These are phyloP conservation scores for Zaprionus ghesquierei DNA, from an alignment of 1,140 invertebrate genomes.

Conservation along the genomic window DNA sequence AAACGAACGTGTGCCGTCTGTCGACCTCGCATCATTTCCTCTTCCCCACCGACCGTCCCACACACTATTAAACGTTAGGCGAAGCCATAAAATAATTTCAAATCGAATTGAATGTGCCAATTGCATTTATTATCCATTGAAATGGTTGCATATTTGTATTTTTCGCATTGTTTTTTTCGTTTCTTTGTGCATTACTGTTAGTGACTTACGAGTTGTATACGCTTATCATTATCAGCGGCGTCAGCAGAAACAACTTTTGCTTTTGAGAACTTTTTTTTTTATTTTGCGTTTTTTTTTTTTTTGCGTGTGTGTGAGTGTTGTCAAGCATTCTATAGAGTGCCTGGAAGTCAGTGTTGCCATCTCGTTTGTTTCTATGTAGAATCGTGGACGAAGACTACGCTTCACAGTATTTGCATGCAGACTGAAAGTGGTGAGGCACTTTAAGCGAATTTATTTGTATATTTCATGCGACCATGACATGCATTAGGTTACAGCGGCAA, in stretches of 20 bases:
- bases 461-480: conserved; percentile 1
- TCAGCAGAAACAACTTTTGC: conserved; percentile 48
- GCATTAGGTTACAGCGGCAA: not conserved
- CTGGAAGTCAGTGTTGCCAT: conserved; percentile 30
- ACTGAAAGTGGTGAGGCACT: not conserved
- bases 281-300: not conserved
- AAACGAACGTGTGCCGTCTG: conserved; percentile 34
- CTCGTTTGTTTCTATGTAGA: conserved; percentile 25
- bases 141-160: conserved; percentile 1
- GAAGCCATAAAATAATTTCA: conserved; percentile 42
- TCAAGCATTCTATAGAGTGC: conserved; percentile 16
- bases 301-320: not conserved
- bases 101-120: conserved; percentile 25
- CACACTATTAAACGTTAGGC: conserved; percentile 5
- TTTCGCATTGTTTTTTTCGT: conserved; percentile 11
- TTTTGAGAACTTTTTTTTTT: conserved; percentile 35
- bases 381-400: not conserved
- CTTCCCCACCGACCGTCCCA: conserved; percentile 10
- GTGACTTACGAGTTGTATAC: conserved; percentile 21
- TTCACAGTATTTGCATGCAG: not conserved
- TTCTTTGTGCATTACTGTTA: conserved; percentile 15
- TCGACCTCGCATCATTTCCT: conserved; percentile 34
- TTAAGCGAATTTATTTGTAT: conserved; percentile 8
- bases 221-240: conserved; percentile 49
- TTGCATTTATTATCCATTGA: conserved; percentile 29